Evolutionary conservation across 2,113 vertebrate species (phyloP), one percentile per base, ranked within the genome.

Genomic region (Cyanoderma ruficeps): DNA sequence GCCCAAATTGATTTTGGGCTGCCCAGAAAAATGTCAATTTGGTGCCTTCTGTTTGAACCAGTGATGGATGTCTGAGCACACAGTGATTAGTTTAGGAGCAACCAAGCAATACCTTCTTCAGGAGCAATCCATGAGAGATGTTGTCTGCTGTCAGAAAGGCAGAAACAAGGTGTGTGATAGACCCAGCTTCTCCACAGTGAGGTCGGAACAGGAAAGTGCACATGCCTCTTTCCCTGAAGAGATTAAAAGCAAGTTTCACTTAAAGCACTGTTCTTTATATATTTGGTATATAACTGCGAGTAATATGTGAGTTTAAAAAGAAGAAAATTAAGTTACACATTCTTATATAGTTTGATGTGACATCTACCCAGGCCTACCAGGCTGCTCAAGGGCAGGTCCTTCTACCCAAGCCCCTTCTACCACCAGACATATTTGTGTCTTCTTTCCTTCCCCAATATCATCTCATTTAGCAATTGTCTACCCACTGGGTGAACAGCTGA

Each of bases 151-250:
- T 99, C 42, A 99, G 98, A 96, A 99, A 99, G 92, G 99, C 99
- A 7, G 99, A 98, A n/a, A 99, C 99, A 84, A 99, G 97, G 94
- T 99, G 99, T 22, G 99, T 99, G 97, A 99, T 99, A 96, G 99
- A 99, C 39, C 99, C 99, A 1, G 99, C 99, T 97, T 99, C 99
- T 15, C 99, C 99, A 70, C 99, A 99, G 97, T 99, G 99, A 50
- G 99, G 99, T 44, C 99, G 98, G 90, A 99, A 99, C 83, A 98
- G 98, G 94, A 99, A 99, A 2, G 99, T 99, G 98, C 98, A 99
- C 85, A 99, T 98, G 31, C 99, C 98, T 90, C 99, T 97, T 93
- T 99, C 99, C 96, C 99, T 99, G 91, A 7, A 94, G 49, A 72
- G 93, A 94, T 90, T 33, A 77, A 94, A 94, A 93, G 42, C 72